Evolutionary conservation across 2,888 invertebrate genomes (phyloP).

Genomic region (Listrodromus nycthemerus): DNA sequence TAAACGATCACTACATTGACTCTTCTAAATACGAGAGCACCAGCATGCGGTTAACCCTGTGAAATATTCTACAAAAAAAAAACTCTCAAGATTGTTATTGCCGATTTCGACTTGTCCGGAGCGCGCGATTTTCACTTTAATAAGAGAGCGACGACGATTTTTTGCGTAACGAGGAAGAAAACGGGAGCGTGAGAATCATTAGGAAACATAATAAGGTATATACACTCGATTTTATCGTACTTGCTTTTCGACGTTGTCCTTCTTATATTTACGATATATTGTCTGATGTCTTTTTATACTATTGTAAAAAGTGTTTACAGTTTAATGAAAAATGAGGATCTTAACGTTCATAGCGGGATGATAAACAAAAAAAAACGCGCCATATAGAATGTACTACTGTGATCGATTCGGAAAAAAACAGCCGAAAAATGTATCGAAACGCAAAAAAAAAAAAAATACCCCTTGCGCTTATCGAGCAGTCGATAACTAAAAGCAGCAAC

Average conservation of each 20-base stretch:
- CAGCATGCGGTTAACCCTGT: neutral
- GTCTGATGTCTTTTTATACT: constrained; percentile 72
- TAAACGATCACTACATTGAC: neutral
- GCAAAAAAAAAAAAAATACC: constrained; percentile 40
- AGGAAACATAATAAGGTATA: constrained; percentile 67
- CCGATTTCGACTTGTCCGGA: neutral
- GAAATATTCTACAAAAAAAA: neutral
- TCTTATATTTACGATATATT: constrained; percentile 69
- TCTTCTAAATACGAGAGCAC: neutral
- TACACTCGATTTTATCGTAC: constrained; percentile 70
- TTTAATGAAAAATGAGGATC: constrained; percentile 58
- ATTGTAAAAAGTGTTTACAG: constrained; percentile 70
- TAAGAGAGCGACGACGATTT: neutral
- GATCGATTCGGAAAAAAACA: constrained; percentile 60
- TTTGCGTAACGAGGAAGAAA: neutral
- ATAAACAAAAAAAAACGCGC: constrained; percentile 43
- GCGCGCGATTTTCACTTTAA: neutral
- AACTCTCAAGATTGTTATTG: neutral
- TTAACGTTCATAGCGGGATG: constrained; percentile 48
- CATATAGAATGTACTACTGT: constrained; percentile 66
- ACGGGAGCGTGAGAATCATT: constrained; percentile 55
- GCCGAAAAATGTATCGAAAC: constrained; percentile 32
- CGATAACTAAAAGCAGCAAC: constrained; percentile 2
- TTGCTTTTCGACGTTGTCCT: constrained; percentile 72
- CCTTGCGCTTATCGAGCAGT: constrained; percentile 1